Base-by-base conservation (phyloP, 2,113 vertebrate species). In the Rhombomys opimus region DNA sequence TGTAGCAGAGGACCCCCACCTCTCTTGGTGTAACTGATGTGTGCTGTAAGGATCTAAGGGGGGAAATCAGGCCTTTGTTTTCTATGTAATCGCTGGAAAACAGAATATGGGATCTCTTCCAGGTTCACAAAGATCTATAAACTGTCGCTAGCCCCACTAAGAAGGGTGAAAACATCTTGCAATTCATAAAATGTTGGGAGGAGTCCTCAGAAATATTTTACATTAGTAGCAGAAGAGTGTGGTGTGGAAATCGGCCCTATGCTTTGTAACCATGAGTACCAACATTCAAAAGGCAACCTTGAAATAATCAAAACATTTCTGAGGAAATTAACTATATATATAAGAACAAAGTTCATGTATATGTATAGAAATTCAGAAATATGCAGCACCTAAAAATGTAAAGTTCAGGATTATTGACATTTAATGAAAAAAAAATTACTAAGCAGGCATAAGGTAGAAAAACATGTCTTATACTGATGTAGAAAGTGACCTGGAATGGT, bases 351-450 rank as follows among this genome's bases (percentile, higher is more conserved):
- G 67, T 32, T 54, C 25, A 86, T 63, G 46, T 85, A 50, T 61
- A 68, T 27, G 22, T 86, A 38, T 2, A 89, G 38, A 94, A 92
- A 67, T 80, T 87, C 1, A 95, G 81, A 18, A 77, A 68, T 67
- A 73, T 73, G 7, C 30, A 95, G 7, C 46, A 78, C 72, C 22
- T 82, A 73, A 94, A 94, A 94, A 85, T 77, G 7, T 86, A 57
- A 91, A 93, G 35, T 77, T 88, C 4, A 73, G 25, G 72, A 61
- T 57, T 81, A 41, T n/a, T 92, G 35, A 7, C 46, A 90, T 75
- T 32, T 38, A 82, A 50, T 81, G 5, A 95, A 76, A 96, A 89
- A 91, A 76, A 96, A 89, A 91, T 84, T 30, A 90, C 10, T 35
- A 78, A 54, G 41, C 10, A 70, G 84, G 14, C 41, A 90, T 87